Percentiles rank a stretch among this genome's conserved stretches.
Evolutionary conservation across 2,888 invertebrate species (phyloP).

Genomic region (Ochropacha duplaris): DNA sequence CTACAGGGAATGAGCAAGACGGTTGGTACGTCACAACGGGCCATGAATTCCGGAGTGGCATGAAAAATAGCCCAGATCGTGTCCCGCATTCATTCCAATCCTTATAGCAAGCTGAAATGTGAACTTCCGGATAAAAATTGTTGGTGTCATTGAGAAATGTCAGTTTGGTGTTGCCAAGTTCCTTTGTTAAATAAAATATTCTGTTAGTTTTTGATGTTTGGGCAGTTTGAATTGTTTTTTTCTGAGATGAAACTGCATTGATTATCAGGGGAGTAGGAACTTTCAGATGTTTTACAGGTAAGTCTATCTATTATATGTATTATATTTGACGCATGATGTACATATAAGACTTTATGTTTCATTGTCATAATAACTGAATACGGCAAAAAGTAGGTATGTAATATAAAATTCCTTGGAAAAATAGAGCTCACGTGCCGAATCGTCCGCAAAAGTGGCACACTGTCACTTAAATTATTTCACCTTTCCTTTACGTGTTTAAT

Average conservation of each 20-base stretch:
- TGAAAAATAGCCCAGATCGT: constrained; percentile 58
- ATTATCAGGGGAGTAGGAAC: background rate
- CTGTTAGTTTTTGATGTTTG: background rate
- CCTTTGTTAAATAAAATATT: constrained; percentile 10
- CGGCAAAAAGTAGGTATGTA: background rate
- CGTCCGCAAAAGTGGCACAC: background rate
- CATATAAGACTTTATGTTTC: no score
- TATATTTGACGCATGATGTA: no score
- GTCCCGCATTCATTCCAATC: constrained; percentile 45
- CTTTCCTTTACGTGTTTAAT: constrained; percentile 1
- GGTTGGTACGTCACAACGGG: constrained; percentile 50
- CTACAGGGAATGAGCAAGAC: constrained; percentile 43
- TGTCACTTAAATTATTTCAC: background rate
- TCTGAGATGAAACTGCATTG: background rate
- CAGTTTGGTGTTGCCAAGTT: constrained; percentile 9
- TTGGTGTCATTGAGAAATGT: constrained; percentile 33
- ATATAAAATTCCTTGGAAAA: background rate
- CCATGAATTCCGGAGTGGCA: constrained; percentile 66
- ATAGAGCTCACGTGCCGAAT: background rate
- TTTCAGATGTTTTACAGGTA: no score
- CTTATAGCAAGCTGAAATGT: constrained; percentile 24
- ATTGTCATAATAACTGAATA: no score
- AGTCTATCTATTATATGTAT: no score
- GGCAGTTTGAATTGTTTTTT: background rate
- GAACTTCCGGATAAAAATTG: constrained; percentile 30